Evolutionary conservation across 2,797 vertebrate species (phyloP).

Genomic region (Bufotes viridis): DNA sequence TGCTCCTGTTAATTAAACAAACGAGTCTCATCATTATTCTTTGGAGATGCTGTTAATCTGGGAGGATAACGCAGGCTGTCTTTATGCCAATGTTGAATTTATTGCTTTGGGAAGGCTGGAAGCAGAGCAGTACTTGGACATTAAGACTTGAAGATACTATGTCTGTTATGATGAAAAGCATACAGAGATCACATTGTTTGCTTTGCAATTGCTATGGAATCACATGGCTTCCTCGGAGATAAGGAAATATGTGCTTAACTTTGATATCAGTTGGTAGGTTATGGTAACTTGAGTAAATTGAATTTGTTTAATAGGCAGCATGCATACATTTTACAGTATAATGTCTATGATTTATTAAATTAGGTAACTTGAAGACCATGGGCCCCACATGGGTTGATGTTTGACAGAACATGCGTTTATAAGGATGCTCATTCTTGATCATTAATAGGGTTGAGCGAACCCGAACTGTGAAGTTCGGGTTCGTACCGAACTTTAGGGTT

Average conservation of each 20-base stretch:
- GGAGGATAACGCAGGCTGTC: constrained; percentile 49
- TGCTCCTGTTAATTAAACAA: constrained; percentile 61
- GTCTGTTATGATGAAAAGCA: constrained; percentile 29
- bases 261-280: not conserved
- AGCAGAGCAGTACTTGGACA: constrained; percentile 55
- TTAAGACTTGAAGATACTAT: constrained; percentile 36
- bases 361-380: not conserved
- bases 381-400: no score
- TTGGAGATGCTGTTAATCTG: constrained; percentile 56
- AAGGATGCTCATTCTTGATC: no score
- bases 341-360: not conserved
- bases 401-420: no score
- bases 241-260: not conserved
- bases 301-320: not conserved
- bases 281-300: not conserved
- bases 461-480: no score
- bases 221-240: not conserved
- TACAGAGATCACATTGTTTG: constrained; percentile 39
- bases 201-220: constrained; percentile 18
- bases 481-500: no score
- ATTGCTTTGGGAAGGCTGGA: constrained; percentile 49
- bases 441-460: no score
- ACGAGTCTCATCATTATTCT: constrained; percentile 59
- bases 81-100: constrained; percentile 53
- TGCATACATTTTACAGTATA: not conserved